Conservation (phyloP, 2,113 vertebrate genomes). For the Lepidothrix coronata region DNA sequence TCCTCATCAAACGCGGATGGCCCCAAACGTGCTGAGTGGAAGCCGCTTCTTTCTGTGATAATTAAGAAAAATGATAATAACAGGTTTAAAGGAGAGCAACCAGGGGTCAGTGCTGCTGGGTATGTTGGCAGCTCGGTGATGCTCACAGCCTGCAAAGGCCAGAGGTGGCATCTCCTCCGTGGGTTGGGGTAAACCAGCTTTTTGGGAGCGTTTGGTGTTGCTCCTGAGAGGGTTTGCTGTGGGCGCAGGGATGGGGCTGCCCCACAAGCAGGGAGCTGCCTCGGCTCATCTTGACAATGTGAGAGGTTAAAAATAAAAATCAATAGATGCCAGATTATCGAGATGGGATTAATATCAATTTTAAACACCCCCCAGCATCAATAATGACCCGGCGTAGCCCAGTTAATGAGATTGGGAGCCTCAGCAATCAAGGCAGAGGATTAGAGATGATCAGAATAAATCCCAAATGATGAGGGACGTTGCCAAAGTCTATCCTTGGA, state of each 20-base stretch:
- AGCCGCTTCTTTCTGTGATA: neutral
- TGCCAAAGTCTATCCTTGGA: slow-evolving; percentile 41
- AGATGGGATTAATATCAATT: slow-evolving; percentile 72
- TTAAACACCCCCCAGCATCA: neutral
- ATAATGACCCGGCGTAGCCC: neutral
- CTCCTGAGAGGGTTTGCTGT: fast-evolving
- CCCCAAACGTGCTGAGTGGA: neutral
- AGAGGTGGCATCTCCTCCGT: fast-evolving
- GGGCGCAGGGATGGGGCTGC: neutral
- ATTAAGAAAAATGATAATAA: slow-evolving; percentile 12
- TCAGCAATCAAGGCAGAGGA: slow-evolving; percentile 44
- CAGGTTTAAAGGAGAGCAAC: neutral
- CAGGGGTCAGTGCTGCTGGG: neutral
- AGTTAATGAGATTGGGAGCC: slow-evolving; percentile 71
- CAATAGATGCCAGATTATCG: slow-evolving; percentile 63
- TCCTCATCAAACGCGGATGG: slow-evolving; percentile 18
- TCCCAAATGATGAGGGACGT: slow-evolving; percentile 47
- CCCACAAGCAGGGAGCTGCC: neutral
- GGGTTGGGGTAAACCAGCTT: neutral
- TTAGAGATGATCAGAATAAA: slow-evolving; percentile 64
- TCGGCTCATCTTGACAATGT: slow-evolving; percentile 8
- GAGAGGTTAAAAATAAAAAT: slow-evolving; percentile 72
- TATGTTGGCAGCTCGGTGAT: neutral
- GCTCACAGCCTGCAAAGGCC: neutral
- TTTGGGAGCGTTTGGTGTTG: neutral